phyloP scores from a whole-genome alignment of 2,113 vertebrate genomes.

The Anthoscopus minutus region DNA sequence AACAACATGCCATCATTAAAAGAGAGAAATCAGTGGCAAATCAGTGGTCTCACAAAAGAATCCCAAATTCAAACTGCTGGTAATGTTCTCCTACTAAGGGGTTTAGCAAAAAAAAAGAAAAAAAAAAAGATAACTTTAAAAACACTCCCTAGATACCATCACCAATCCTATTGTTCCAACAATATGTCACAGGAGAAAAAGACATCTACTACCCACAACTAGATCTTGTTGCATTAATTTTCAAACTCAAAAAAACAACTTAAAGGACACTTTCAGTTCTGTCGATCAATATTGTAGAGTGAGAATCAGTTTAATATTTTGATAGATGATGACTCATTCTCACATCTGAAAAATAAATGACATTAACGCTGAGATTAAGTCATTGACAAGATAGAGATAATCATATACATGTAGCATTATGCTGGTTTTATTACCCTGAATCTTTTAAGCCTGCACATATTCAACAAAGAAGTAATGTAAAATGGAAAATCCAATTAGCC shows the following conservation, averaged over 20 bases:
- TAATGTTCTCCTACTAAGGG: neutral
- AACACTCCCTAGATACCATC: neutral
- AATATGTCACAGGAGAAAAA: neutral
- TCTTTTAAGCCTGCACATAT: slow-evolving; percentile 25
- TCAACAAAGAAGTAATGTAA: slow-evolving; percentile 42
- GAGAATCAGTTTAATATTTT: neutral
- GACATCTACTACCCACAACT: neutral
- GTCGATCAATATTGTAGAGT: neutral
- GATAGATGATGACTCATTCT: neutral
- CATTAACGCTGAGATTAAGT: slow-evolving; percentile 28
- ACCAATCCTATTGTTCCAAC: neutral
- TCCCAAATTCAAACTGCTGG: neutral
- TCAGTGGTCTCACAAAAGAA: neutral
- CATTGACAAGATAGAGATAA: slow-evolving; percentile 19
- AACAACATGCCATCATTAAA: neutral
- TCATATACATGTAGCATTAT: slow-evolving; percentile 6
- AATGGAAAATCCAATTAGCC: slow-evolving; percentile 64
- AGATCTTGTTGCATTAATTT: neutral
- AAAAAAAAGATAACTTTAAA: neutral
- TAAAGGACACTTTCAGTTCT: neutral
- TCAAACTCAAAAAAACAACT: neutral
- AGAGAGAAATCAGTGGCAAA: neutral
- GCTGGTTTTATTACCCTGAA: slow-evolving; percentile 40
- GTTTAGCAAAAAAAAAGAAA: neutral
- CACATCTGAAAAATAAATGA: slow-evolving; percentile 9